Conservation (phyloP, 2,797 vertebrate species). For the Picus viridis region DNA sequence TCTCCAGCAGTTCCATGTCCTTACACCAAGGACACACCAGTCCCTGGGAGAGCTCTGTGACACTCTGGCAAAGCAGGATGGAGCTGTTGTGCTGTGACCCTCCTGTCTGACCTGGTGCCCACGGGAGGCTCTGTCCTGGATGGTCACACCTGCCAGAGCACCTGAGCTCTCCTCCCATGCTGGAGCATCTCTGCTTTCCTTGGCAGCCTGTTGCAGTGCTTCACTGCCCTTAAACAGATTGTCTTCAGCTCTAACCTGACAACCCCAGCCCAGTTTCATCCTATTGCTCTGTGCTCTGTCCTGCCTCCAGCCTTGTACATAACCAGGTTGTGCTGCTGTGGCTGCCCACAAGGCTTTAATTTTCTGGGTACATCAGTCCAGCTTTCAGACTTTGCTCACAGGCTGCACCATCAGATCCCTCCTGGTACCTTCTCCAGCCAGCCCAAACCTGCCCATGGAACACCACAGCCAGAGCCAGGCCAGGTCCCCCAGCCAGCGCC, state of each 20-base stretch:
- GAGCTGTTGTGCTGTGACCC: background rate
- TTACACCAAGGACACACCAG: no score
- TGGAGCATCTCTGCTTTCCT: background rate
- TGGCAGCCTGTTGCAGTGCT: background rate
- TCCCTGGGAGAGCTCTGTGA: rapidly evolving
- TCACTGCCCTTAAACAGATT: background rate
- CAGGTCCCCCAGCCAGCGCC: rapidly evolving
- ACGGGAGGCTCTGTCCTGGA: background rate
- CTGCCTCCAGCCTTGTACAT: background rate
- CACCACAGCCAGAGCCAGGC: rapidly evolving
- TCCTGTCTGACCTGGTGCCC: background rate
- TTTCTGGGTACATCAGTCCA: background rate
- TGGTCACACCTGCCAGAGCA: rapidly evolving
- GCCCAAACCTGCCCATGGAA: background rate
- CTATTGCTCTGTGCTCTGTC: background rate
- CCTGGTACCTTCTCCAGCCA: background rate
- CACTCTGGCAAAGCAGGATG: background rate
- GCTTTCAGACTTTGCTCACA: background rate
- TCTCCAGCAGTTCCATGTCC: no score
- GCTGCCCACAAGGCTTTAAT: background rate
- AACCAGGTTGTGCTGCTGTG: background rate
- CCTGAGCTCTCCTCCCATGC: background rate
- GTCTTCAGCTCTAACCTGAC: background rate
- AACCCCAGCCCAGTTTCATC: background rate
- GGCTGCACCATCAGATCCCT: background rate